These are phyloP conservation scores for Beroe forskalii DNA, from an alignment of 37 sponge, comb jelly and placozoan genomes.

Conservation along the genomic window DNA sequence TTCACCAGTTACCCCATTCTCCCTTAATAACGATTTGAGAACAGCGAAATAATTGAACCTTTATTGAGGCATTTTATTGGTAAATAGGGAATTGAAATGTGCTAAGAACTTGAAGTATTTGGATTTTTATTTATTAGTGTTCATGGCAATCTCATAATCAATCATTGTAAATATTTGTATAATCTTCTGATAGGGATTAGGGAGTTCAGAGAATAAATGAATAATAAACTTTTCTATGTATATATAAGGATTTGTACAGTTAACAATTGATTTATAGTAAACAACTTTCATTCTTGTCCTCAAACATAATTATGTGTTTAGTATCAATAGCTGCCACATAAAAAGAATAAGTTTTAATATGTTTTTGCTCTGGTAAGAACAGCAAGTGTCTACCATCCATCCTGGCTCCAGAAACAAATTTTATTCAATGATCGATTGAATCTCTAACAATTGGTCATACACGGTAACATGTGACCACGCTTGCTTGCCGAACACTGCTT, in stretches of 20 bases:
- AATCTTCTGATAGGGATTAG: too few species aligned
- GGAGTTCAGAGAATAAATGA: too few species aligned
- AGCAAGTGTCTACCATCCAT: too few species aligned
- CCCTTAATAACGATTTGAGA: too few species aligned
- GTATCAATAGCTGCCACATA: not conserved
- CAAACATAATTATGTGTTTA: not conserved
- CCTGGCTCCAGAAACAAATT: too few species aligned
- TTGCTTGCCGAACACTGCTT: not conserved
- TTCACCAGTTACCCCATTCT: too few species aligned
- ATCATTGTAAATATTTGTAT: too few species aligned
- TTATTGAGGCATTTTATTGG: not conserved
- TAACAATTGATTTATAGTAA: not conserved
- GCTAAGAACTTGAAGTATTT: not conserved
- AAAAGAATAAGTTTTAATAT: not conserved
- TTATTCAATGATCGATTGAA: not conserved
- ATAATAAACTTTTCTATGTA: too few species aligned
- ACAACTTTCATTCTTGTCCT: not conserved
- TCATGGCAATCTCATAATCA: too few species aligned
- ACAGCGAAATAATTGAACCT: not conserved
- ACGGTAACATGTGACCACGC: not conserved
- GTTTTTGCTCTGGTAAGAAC: too few species aligned
- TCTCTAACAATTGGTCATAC: not conserved
- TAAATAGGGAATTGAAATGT: not conserved
- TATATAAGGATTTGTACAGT: not conserved
- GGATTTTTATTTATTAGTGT: too few species aligned